phyloP scores from a whole-genome alignment of 2,888 invertebrate genomes.

The Cheilosia scutellata region DNA sequence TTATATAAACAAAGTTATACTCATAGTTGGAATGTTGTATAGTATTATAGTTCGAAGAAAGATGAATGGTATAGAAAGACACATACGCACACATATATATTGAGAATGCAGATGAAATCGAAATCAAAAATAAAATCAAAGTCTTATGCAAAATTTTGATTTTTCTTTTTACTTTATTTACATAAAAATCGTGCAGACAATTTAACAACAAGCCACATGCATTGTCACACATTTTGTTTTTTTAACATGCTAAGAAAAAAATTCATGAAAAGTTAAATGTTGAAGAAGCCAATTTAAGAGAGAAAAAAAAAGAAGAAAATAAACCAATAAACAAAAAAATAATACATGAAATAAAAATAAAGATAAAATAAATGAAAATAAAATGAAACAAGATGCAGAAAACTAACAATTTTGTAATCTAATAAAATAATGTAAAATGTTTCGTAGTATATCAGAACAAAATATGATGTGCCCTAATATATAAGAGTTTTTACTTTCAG shows the following conservation, averaged over 20 bases:
- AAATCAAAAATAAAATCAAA: conserved; percentile 25
- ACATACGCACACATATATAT: conserved; percentile 16
- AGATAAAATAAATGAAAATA: conserved; percentile 31
- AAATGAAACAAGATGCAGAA: conserved; percentile 69
- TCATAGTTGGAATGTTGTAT: conserved; percentile 39
- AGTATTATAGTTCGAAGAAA: conserved; percentile 42
- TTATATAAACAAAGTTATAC: conserved; percentile 46
- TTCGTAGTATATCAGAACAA: conserved; percentile 34
- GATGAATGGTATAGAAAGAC: conserved; percentile 47
- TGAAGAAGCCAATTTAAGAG: conserved; percentile 50
- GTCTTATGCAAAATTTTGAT: conserved; percentile 1
- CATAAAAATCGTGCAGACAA: conserved; percentile 43
- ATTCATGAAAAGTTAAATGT: conserved; percentile 38
- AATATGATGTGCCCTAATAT: conserved; percentile 67
- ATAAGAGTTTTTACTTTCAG: conserved; percentile 35
- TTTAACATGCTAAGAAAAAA: conserved; percentile 23
- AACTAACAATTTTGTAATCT: conserved; percentile 60
- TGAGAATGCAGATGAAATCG: conserved; percentile 40
- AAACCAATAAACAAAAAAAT: background rate
- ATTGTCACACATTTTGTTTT: conserved; percentile 3
- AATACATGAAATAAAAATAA: conserved; percentile 23
- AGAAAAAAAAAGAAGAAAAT: background rate
- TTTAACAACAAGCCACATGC: conserved; percentile 55
- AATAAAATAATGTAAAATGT: conserved; percentile 47
- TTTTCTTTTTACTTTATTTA: conserved; percentile 13